phyloP scores from a whole-genome alignment of 2,797 vertebrate species.

The Muraenolepis orangiensis region DNA sequence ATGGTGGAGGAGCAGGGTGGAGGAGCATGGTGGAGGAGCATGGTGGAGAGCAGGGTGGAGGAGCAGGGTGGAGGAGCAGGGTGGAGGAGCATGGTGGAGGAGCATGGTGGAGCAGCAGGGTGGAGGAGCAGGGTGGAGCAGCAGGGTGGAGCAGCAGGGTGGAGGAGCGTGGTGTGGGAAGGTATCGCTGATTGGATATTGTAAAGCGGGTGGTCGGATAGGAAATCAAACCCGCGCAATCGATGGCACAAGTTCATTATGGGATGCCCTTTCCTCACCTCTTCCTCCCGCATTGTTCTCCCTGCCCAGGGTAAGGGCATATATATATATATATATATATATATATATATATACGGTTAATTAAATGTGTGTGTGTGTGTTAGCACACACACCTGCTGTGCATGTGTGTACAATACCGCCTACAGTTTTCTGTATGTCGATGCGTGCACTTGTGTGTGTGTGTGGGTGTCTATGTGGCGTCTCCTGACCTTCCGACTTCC shows the following conservation, averaged over 20 bases:
- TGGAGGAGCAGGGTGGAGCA: slow-evolving; percentile 34
- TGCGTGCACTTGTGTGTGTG: slow-evolving; percentile 23
- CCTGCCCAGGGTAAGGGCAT: slow-evolving; percentile 48
- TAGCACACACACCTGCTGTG: slow-evolving; percentile 8
- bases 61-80: slow-evolving; percentile 33
- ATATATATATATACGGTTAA: slow-evolving; percentile 58
- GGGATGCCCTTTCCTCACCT: slow-evolving; percentile 63
- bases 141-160: slow-evolving; percentile 22
- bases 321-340: slow-evolving; percentile 49
- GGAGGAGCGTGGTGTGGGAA: slow-evolving; percentile 38
- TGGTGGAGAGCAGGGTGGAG: slow-evolving; percentile 24
- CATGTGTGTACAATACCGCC: slow-evolving; percentile 4
- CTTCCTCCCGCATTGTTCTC: slow-evolving; percentile 61
- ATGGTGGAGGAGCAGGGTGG: slow-evolving; percentile 20
- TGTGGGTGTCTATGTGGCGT: slow-evolving; percentile 25
- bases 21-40: slow-evolving; percentile 34
- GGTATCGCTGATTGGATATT: slow-evolving; percentile 47
- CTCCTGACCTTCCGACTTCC: slow-evolving; percentile 67
- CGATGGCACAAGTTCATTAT: slow-evolving; percentile 74
- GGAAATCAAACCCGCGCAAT: slow-evolving; percentile 71
- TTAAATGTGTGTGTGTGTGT: slow-evolving; percentile 50
- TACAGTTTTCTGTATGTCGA: neutral
- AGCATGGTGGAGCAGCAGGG: slow-evolving; percentile 10
- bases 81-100: slow-evolving; percentile 38
- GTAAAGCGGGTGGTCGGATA: slow-evolving; percentile 62